phyloP scores from a whole-genome alignment of 1,140 invertebrate genomes.

The Metaphire vulgaris region DNA sequence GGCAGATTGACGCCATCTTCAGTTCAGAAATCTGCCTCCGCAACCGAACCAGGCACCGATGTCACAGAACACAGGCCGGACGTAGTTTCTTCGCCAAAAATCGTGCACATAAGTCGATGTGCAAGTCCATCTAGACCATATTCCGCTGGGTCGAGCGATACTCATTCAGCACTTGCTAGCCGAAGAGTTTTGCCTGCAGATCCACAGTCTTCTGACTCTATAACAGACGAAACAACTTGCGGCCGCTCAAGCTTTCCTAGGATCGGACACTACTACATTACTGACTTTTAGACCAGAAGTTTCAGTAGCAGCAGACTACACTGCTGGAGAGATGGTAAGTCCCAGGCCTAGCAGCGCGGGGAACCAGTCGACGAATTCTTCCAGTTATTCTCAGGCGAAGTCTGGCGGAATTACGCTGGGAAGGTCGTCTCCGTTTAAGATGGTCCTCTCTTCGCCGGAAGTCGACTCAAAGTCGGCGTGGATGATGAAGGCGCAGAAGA shows the following conservation, averaged over 20 bases:
- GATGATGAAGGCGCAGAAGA: background rate
- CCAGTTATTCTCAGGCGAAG: background rate
- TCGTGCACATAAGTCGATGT: background rate
- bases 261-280: no score
- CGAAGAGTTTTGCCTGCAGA: no score
- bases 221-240: no score
- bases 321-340: no score
- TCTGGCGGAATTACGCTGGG: background rate
- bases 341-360: no score
- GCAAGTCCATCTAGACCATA: background rate
- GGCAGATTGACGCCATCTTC: background rate
- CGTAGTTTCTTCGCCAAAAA: background rate
- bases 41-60: background rate
- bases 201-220: no score
- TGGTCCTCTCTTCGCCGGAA: background rate
- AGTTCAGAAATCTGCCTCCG: background rate
- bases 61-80: background rate
- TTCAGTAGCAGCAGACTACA: no score
- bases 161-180: no score
- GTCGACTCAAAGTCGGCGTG: background rate
- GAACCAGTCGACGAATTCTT: background rate
- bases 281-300: no score
- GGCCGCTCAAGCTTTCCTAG: no score
- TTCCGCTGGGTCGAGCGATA: background rate
- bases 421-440: background rate